Evolutionary conservation across 35 echinoderm and acorn worm genomes (phyloP).

Genomic region (Apostichopus japonicus): DNA sequence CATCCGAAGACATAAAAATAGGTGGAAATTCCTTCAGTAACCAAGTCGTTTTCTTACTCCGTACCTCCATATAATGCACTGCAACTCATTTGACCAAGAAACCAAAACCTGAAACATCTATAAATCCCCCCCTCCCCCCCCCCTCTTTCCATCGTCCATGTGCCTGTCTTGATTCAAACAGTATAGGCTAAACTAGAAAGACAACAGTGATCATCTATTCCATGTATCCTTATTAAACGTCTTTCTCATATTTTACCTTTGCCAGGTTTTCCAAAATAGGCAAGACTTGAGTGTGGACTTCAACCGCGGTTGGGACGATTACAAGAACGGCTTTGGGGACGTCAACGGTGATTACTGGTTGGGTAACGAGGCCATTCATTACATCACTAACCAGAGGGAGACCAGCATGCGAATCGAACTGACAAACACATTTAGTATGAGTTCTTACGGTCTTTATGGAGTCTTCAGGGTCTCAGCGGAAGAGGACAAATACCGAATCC

Average conservation of each 20-base stretch:
- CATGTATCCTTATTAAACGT: too few relatives aligned
- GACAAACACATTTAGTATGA: background rate
- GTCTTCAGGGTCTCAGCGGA: background rate
- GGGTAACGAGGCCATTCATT: constrained; percentile 41
- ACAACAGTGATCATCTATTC: too few relatives aligned
- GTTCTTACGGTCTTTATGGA: background rate
- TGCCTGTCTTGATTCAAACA: too few relatives aligned
- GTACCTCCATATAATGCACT: too few relatives aligned
- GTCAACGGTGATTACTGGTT: constrained; percentile 56
- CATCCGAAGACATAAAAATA: too few relatives aligned
- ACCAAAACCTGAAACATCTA: too few relatives aligned
- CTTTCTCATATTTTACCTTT: background rate
- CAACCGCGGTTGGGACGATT: constrained; percentile 51
- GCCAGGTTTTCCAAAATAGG: constrained; percentile 47
- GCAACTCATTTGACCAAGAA: too few relatives aligned
- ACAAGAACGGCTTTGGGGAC: constrained; percentile 59
- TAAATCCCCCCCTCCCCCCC: too few relatives aligned
- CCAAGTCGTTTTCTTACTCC: too few relatives aligned
- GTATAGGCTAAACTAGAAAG: too few relatives aligned
- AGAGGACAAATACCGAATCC: background rate
- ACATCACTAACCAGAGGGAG: background rate
- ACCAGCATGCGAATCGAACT: background rate
- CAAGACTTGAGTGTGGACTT: constrained; percentile 58
- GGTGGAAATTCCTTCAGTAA: too few relatives aligned
- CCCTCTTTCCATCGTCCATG: too few relatives aligned